Evolutionary conservation across 2,113 vertebrate species (phyloP).

Genomic region (Poeciliopsis occidentalis): DNA sequence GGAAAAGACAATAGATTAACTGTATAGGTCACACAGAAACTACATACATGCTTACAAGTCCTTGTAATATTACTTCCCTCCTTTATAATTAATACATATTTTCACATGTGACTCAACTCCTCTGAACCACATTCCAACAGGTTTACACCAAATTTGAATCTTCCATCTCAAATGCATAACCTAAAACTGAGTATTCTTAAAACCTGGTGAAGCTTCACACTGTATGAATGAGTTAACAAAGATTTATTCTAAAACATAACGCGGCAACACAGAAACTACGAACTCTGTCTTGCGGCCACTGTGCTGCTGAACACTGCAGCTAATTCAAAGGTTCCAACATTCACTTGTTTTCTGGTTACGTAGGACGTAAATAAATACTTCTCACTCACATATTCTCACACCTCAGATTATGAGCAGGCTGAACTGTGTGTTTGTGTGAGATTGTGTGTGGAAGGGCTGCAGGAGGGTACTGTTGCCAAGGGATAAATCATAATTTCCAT

Average conservation of each 20-base stretch:
- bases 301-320: not conserved
- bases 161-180: not conserved
- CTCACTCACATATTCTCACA: constrained; percentile 62
- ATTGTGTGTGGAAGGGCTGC: constrained; percentile 48
- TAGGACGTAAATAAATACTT: constrained; percentile 63
- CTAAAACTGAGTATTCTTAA: not conserved
- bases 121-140: not conserved
- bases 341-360: constrained; percentile 42
- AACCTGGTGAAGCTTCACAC: not conserved
- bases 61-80: not conserved
- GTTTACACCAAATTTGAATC: not conserved
- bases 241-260: not conserved
- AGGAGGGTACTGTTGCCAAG: constrained; percentile 31
- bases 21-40: not conserved
- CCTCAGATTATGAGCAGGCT: constrained; percentile 61
- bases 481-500: constrained; percentile 45
- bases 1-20: not conserved
- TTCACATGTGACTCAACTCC: not conserved
- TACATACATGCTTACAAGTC: not conserved
- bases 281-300: not conserved
- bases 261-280: not conserved
- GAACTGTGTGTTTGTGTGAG: constrained; percentile 24
- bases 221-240: not conserved
- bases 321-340: constrained; percentile 23
- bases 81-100: not conserved